phyloP scores from a whole-genome alignment of 1,140 invertebrate species.

The Varroa destructor region DNA sequence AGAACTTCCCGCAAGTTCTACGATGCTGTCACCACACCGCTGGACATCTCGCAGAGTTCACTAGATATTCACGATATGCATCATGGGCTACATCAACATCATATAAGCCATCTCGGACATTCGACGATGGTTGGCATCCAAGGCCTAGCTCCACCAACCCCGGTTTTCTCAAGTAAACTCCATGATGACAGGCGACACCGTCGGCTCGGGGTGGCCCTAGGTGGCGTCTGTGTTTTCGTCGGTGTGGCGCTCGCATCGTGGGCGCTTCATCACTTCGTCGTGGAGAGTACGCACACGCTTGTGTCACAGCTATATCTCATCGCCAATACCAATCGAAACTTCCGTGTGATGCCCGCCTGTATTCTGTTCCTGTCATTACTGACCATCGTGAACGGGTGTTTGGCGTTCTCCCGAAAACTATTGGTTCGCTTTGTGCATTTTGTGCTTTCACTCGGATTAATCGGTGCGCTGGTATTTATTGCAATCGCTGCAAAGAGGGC shows the following conservation, averaged over 20 bases:
- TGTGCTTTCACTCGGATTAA: neutral
- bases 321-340: neutral
- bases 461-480: conserved; percentile 6
- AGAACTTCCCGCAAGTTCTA: neutral
- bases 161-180: neutral
- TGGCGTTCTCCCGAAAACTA: conserved; percentile 6
- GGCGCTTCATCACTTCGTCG: conserved; percentile 11
- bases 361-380: neutral
- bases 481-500: neutral
- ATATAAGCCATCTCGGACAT: too few species aligned
- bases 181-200: neutral
- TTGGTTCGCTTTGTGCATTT: conserved; percentile 9
- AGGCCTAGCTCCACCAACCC: neutral
- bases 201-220: neutral
- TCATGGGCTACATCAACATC: too few species aligned
- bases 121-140: neutral
- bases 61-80: neutral
- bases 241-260: neutral
- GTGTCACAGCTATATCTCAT: conserved; percentile 14
- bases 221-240: neutral
- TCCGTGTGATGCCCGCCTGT: neutral
- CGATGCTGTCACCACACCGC: too few species aligned
- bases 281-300: neutral
- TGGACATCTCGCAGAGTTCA: neutral
- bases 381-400: conserved; percentile 17